Evolutionary conservation across 2,888 invertebrate genomes (phyloP).

Genomic region (Plebejus argus): DNA sequence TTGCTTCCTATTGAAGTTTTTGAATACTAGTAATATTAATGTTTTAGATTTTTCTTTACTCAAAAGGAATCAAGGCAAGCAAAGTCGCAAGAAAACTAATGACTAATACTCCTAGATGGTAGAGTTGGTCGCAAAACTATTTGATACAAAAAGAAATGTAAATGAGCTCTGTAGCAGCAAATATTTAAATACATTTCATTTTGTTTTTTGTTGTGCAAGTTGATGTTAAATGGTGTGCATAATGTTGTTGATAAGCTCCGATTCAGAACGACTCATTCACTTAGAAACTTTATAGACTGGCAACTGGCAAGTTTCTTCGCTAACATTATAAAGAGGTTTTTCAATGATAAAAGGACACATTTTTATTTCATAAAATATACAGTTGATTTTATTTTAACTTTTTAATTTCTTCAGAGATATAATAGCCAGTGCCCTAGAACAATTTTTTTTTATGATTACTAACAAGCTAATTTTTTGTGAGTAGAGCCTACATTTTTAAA

Average conservation of each 20-base stretch:
- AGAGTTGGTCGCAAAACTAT: not conserved
- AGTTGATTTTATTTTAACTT: not conserved
- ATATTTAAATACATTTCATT: conserved; percentile 15
- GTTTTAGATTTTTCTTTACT: too few species aligned
- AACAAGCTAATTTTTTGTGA: too few species aligned
- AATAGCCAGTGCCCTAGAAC: too few species aligned
- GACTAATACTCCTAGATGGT: not conserved
- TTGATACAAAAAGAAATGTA: not conserved
- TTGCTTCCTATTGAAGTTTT: too few species aligned
- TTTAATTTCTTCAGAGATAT: not conserved
- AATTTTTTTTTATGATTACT: too few species aligned
- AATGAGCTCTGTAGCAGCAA: not conserved
- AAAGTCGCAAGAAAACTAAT: not conserved
- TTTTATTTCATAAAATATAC: not conserved
- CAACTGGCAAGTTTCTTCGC: not conserved
- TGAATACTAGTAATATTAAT: too few species aligned
- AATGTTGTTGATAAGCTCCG: conserved; percentile 15
- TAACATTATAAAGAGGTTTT: conserved; percentile 3
- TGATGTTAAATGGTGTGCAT: conserved; percentile 29
- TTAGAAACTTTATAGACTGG: conserved; percentile 19
- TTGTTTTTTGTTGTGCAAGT: conserved; percentile 10
- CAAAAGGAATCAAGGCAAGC: not conserved
- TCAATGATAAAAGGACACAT: not conserved
- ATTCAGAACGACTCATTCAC: conserved; percentile 14
- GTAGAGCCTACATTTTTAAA: too few species aligned